These are phyloP conservation scores for Hippocampus guttulatus DNA, from an alignment of 2,113 vertebrate species.

Conservation along the genomic window DNA sequence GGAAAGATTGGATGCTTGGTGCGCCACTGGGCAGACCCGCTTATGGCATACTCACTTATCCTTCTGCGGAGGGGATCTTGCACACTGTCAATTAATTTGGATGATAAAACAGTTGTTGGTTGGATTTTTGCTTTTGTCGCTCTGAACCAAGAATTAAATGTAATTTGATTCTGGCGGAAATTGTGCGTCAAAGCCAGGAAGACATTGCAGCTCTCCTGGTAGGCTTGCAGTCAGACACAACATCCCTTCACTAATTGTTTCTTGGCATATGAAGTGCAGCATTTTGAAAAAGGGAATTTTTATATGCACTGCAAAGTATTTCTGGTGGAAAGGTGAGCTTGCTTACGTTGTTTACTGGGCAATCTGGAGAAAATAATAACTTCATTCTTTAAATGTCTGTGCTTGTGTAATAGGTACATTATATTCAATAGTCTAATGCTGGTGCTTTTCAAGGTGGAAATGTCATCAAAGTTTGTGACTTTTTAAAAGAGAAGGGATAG, in stretches of 20 bases:
- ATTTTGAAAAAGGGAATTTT: neutral
- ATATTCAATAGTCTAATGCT: too few species aligned
- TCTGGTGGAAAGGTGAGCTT: too few species aligned
- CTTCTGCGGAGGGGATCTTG: constrained; percentile 43
- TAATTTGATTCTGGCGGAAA: constrained; percentile 38
- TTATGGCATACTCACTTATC: constrained; percentile 57
- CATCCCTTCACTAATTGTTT: constrained; percentile 29
- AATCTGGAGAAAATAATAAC: too few species aligned
- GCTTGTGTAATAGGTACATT: too few species aligned
- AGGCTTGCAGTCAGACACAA: constrained; percentile 31
- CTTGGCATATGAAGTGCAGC: constrained; percentile 30
- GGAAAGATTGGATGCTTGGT: constrained; percentile 55
- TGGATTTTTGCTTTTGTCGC: constrained; percentile 38
- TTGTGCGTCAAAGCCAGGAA: constrained; percentile 25
- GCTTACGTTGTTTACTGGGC: too few species aligned
- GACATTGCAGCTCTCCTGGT: constrained; percentile 12
- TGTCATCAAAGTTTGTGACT: too few species aligned
- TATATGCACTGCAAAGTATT: too few species aligned
- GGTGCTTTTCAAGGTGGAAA: too few species aligned
- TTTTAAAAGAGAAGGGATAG: too few species aligned
- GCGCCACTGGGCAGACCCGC: constrained; percentile 56
- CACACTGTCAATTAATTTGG: constrained; percentile 52
- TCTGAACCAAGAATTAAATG: constrained; percentile 33
- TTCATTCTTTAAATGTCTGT: too few species aligned
- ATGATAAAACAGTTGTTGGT: constrained; percentile 52